A percentile compares a stretch with the other conserved stretches of the same genome.
Evolutionary conservation across 2,113 vertebrate species (phyloP).

Genomic region (Astur gentilis): DNA sequence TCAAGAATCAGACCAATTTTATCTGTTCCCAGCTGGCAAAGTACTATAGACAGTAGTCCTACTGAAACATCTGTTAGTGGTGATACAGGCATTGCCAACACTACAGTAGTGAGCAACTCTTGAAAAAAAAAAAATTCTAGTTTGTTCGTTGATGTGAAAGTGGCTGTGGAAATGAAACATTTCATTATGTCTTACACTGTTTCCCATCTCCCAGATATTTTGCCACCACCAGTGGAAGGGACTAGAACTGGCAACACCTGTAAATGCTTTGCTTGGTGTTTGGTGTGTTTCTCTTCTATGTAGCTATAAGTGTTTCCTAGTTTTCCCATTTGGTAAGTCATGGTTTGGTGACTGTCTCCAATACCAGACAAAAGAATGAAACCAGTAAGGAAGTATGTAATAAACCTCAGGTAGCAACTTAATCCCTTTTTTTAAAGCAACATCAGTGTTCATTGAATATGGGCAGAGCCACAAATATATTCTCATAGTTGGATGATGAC

Average conservation of each 20-base stretch:
- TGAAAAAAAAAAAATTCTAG: not conserved
- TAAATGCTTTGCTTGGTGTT: not conserved
- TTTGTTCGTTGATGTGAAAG: not conserved
- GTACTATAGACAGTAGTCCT: no score
- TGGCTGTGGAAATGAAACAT: not conserved
- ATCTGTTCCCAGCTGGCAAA: not conserved
- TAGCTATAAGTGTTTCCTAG: accelerated
- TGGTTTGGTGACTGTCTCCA: accelerated
- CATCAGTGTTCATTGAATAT: not conserved
- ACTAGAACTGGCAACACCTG: not conserved
- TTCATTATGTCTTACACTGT: accelerated
- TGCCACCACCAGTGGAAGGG: not conserved
- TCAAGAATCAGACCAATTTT: not conserved
- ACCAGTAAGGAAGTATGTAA: not conserved
- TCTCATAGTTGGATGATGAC: not conserved
- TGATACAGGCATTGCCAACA: not conserved
- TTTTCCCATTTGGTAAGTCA: not conserved
- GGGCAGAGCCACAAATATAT: accelerated
- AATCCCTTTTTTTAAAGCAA: not conserved
- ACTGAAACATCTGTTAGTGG: not conserved
- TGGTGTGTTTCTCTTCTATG: not conserved
- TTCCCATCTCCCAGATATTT: not conserved
- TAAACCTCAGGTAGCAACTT: not conserved
- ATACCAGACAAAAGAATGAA: not conserved
- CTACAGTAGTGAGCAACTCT: not conserved